Base-by-base conservation (phyloP, 2,797 vertebrate species). In the Alosa sapidissima region DNA sequence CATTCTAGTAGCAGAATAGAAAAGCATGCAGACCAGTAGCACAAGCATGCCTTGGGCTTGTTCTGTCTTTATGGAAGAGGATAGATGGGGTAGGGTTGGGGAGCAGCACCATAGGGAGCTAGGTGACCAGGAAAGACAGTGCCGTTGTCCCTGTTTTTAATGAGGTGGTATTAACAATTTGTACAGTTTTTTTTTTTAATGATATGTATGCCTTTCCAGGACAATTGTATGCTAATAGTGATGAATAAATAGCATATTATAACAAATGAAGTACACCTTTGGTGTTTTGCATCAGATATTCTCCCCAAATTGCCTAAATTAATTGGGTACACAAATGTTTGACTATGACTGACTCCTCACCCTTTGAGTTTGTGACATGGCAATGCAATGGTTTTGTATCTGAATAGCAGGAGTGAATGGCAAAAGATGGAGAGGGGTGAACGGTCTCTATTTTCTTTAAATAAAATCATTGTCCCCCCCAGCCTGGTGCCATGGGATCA, bases 401-500 rank as follows among this genome's bases (percentile, higher is more conserved):
- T 58, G 14, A 58, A 58, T 58, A 5, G 55, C 19, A 58, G 19
- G 19, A 16, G 55, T 58, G 14, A 62, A 10, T 2, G 41, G 41
- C 41, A 41, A 4, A 41, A 41, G 41, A 41, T 41, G 41, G 41
- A 41, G 41, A 41, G 41, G 41, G 41, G 2, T 41, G 41, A 41
- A 41, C 2, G 41, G 41, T 41, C 4, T 41, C 41, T 41, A 1
- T 4, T 41, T 41, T 41, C 41, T 41, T 41, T 41, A 41, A 65
- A 28, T 65, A 9, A 6, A 48, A 3, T 52, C 36, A 51, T 65
- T 24, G 24, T 87, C 87, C 87, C 81, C 21, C 85, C 0, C 90
- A 98, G 97, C 81, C 95, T 9, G 95, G 96, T 81, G 72, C 95
- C 82, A 90, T 89, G 58, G 93, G 94, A 84, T 96, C 94, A 13